These are phyloP conservation scores for Euura lappo DNA, from an alignment of 1,140 invertebrate genomes.

Conservation along the genomic window DNA sequence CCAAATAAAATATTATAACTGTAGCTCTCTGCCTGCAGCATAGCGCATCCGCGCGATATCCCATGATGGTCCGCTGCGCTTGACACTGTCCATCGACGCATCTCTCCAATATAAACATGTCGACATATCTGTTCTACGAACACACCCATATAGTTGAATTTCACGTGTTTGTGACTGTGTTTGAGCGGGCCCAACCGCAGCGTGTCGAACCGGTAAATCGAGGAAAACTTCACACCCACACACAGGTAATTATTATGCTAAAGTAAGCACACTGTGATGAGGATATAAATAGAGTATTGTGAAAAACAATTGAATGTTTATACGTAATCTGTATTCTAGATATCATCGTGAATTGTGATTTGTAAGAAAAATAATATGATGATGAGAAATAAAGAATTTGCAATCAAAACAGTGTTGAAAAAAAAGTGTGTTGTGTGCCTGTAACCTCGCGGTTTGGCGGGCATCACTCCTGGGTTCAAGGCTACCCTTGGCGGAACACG, in stretches of 20 bases:
- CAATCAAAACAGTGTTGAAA: not conserved
- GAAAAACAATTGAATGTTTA: no score
- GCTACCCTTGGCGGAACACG: conserved; percentile 45
- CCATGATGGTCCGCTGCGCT: no score
- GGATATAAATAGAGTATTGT: no score
- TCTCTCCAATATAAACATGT: no score
- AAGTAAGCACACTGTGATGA: no score
- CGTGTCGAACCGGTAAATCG: conserved; percentile 3
- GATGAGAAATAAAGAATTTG: not conserved
- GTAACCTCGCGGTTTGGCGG: conserved; percentile 23
- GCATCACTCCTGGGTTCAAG: conserved; percentile 52
- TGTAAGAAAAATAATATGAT: not conserved
- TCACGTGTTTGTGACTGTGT: not conserved
- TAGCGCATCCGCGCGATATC: no score
- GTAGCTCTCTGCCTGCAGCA: not conserved
- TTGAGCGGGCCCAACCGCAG: not conserved
- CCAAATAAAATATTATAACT: conserved; percentile 31
- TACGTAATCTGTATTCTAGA: no score
- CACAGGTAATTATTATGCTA: no score
- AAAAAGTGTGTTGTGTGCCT: not conserved
- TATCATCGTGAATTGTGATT: not conserved
- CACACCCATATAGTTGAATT: not conserved
- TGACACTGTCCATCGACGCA: no score
- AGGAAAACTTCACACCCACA: not conserved
- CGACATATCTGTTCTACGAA: not conserved